Evolutionary conservation across 2,113 vertebrate species (phyloP).

Genomic region (Castor canadensis): DNA sequence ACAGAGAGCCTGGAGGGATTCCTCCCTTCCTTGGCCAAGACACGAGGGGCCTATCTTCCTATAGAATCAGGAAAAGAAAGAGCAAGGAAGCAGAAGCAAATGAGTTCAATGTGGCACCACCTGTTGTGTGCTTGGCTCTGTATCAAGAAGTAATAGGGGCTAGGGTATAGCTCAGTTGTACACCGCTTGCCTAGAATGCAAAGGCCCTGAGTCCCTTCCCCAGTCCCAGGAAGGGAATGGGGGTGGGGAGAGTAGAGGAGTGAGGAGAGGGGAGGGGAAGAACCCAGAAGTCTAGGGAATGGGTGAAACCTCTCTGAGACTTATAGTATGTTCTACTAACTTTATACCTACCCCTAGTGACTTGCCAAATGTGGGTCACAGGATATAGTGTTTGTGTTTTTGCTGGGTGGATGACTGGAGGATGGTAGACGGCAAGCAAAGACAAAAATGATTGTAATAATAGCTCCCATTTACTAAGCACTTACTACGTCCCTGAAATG

Average conservation of each 20-base stretch:
- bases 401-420: not conserved
- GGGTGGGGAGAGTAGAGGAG: too few relatives aligned
- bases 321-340: not conserved
- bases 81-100: not conserved
- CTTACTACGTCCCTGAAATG: not conserved
- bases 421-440: not conserved
- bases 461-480: not conserved
- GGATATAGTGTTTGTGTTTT: not conserved
- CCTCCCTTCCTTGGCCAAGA: not conserved
- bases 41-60: not conserved
- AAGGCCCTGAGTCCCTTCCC: not conserved
- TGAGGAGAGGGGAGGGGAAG: too few relatives aligned
- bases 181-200: not conserved
- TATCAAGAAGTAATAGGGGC: not conserved
- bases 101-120: not conserved
- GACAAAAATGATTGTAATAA: not conserved
- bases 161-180: not conserved
- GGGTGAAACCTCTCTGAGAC: not conserved
- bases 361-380: not conserved
- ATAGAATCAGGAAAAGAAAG: not conserved
- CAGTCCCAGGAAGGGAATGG: not conserved
- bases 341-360: not conserved
- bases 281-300: not conserved
- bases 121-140: accelerated
- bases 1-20: not conserved